Percentiles rank a stretch among this genome's conserved stretches.
phyloP scores from a whole-genome alignment of 1,140 invertebrate species.

The Drosophila serrata region DNA sequence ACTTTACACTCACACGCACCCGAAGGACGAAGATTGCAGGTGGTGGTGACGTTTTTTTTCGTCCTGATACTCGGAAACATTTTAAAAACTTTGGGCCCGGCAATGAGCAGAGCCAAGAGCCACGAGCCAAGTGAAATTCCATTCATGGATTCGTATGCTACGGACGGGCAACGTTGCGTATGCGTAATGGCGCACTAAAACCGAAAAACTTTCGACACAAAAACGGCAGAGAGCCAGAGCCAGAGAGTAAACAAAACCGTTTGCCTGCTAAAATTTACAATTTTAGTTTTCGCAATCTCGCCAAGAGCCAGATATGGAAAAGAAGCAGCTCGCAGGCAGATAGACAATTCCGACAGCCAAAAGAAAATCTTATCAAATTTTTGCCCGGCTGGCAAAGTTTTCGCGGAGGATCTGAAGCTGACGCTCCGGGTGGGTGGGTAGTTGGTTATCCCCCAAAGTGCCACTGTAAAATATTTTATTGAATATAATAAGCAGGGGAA shows the following conservation, averaged over 20 bases:
- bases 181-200: slow-evolving; percentile 48
- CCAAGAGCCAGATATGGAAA: slow-evolving; percentile 51
- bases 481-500: slow-evolving; percentile 79
- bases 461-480: slow-evolving; percentile 82
- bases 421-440: background rate
- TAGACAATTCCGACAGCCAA: slow-evolving; percentile 42
- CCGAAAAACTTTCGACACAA: slow-evolving; percentile 5
- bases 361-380: slow-evolving; percentile 61
- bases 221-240: slow-evolving; percentile 4
- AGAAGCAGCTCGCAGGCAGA: slow-evolving; percentile 27
- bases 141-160: slow-evolving; percentile 17
- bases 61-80: slow-evolving; percentile 21
- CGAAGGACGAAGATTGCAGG: slow-evolving; percentile 27
- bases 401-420: slow-evolving; percentile 6
- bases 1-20: slow-evolving; percentile 52
- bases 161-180: slow-evolving; percentile 36
- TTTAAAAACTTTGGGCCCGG: slow-evolving; percentile 9
- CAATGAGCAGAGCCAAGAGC: background rate
- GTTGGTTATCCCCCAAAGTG: slow-evolving; percentile 56
- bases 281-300: slow-evolving; percentile 60
- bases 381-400: slow-evolving; percentile 57
- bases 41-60: slow-evolving; percentile 15
- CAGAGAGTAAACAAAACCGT: slow-evolving; percentile 52
- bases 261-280: slow-evolving; percentile 49
- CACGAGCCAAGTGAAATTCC: slow-evolving; percentile 11